Percentiles rank a stretch among this genome's conserved stretches.
These are phyloP conservation scores for Agelas oroides DNA, from an alignment of 37 sponge, comb jelly and placozoan genomes.

Conservation along the genomic window DNA sequence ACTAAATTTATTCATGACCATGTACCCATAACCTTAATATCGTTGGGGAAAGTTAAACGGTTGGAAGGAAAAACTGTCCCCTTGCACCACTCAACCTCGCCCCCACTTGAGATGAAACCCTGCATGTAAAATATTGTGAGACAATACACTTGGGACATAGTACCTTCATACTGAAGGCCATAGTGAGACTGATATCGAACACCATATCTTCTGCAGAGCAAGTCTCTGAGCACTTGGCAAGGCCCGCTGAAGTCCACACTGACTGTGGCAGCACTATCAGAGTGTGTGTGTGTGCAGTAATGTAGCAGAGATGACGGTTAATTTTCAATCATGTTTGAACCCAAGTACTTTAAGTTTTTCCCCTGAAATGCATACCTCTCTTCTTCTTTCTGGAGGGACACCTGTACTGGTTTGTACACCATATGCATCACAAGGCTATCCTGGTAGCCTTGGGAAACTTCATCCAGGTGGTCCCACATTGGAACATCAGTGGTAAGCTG, in stretches of 20 bases:
- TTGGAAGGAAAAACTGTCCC: too few species aligned
- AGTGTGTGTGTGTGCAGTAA: too few species aligned
- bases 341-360: too few species aligned
- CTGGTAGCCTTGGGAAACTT: conserved; percentile 72
- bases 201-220: conserved; percentile 85
- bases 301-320: too few species aligned
- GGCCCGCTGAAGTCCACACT: conserved; percentile 89
- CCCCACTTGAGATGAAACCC: too few species aligned
- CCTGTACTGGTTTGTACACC: conserved; percentile 68
- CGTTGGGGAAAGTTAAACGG: too few species aligned
- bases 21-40: too few species aligned
- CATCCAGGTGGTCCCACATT: conserved; percentile 88
- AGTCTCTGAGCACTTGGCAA: conserved; percentile 61
- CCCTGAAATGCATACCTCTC: conserved; percentile 45
- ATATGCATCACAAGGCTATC: conserved; percentile 88
- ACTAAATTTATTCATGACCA: too few species aligned
- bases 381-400: conserved; percentile 55
- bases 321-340: too few species aligned
- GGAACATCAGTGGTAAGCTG: conserved; percentile 56
- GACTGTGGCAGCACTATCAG: conserved; percentile 19
- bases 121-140: too few species aligned
- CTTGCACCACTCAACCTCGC: too few species aligned
- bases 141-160: too few species aligned
- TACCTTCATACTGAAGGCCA: conserved; percentile 75
- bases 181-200: conserved; percentile 65